These are phyloP conservation scores for Hyalella azteca DNA, from an alignment of 2,888 invertebrate genomes.

Conservation along the genomic window DNA sequence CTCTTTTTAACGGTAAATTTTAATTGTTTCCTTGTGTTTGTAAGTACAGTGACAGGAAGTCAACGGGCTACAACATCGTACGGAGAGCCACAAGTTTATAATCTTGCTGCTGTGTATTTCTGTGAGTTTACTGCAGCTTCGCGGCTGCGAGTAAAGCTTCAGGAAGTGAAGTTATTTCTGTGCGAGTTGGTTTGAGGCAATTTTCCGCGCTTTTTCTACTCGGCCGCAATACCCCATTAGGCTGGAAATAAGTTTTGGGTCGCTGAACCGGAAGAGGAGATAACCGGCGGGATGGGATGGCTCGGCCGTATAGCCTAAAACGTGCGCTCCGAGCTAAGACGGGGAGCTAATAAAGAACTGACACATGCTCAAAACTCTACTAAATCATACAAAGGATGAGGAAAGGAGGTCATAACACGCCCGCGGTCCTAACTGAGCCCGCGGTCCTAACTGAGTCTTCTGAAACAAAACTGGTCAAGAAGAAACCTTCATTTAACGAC, in stretches of 20 bases:
- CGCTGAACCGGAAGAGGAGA: slow-evolving; percentile 30
- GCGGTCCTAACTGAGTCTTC: too few species aligned
- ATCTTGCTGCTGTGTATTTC: slow-evolving; percentile 2
- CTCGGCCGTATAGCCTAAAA: background rate
- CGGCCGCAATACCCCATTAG: slow-evolving; percentile 23
- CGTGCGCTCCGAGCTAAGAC: background rate
- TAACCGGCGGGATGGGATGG: background rate
- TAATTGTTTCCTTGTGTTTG: too few species aligned
- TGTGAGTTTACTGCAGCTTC: background rate
- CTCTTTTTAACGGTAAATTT: too few species aligned
- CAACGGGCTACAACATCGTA: too few species aligned
- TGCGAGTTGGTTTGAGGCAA: background rate
- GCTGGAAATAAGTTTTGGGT: slow-evolving; percentile 32
- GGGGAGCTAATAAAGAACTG: slow-evolving; percentile 14
- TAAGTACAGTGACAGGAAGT: too few species aligned
- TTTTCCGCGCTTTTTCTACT: background rate
- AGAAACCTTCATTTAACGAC: too few species aligned
- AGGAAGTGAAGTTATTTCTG: slow-evolving; percentile 26
- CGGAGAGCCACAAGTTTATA: too few species aligned
- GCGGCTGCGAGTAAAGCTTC: background rate
- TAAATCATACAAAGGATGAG: background rate
- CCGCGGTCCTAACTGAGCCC: too few species aligned
- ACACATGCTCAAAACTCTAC: slow-evolving; percentile 13
- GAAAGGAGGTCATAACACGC: background rate
- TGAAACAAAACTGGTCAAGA: too few species aligned